A percentile compares a stretch with the other conserved stretches of the same genome.
These are phyloP conservation scores for Aplysina aerophoba DNA, from an alignment of 37 sponge, comb jelly and placozoan species.

Conservation along the genomic window DNA sequence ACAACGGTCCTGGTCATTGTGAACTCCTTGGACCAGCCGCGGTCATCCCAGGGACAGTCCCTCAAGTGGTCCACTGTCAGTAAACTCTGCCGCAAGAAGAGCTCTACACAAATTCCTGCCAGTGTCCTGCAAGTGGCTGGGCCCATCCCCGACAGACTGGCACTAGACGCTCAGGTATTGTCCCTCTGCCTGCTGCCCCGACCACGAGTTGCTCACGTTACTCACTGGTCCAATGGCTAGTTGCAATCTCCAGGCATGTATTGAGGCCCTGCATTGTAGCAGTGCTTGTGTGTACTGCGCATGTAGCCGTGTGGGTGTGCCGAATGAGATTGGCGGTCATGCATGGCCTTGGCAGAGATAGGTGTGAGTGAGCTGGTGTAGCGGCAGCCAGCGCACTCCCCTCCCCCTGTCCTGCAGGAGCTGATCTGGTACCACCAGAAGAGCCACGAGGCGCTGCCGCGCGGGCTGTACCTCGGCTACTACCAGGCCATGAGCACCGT, in stretches of 20 bases:
- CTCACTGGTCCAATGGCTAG: too few relatives aligned
- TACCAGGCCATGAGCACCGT: conserved; percentile 70
- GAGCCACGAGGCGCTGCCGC: conserved; percentile 7
- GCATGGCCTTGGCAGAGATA: not conserved
- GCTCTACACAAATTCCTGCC: not conserved
- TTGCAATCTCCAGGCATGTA: too few relatives aligned
- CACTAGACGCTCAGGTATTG: not conserved
- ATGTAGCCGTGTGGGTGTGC: not conserved
- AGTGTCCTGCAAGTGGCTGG: not conserved
- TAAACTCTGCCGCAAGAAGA: not conserved
- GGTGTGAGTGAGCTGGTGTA: not conserved
- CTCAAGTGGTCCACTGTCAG: conserved; percentile 7
- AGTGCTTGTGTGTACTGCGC: not conserved
- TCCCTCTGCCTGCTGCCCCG: too few relatives aligned
- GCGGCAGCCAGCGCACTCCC: not conserved
- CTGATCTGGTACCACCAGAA: not conserved
- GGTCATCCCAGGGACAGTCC: conserved; percentile 35
- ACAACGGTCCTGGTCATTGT: conserved; percentile 65
- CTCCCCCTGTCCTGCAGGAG: not conserved
- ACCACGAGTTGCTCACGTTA: too few relatives aligned
- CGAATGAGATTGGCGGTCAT: not conserved
- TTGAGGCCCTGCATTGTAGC: too few relatives aligned
- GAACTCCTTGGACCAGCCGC: conserved; percentile 34
- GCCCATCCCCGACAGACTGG: conserved; percentile 14
- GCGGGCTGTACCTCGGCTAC: conserved; percentile 85